Conservation (phyloP, 2,797 vertebrate genomes). For the Channa striata region DNA sequence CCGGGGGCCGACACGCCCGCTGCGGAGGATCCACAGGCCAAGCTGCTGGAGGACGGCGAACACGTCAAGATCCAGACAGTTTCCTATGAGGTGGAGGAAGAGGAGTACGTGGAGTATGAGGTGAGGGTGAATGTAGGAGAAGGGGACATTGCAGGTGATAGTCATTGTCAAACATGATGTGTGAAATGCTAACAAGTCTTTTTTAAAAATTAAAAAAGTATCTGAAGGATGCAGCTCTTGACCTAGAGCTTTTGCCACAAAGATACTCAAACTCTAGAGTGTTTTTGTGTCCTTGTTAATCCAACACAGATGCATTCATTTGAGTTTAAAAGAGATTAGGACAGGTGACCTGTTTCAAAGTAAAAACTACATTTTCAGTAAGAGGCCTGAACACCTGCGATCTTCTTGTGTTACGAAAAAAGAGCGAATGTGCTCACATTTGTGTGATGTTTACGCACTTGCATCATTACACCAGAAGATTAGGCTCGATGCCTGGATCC, state of each 20-base stretch:
- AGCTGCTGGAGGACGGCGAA: slow-evolving; percentile 87
- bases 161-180: background rate
- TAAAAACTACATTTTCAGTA: slow-evolving; percentile 4
- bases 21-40: slow-evolving; percentile 78
- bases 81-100: slow-evolving; percentile 95
- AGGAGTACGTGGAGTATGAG: slow-evolving; percentile 93
- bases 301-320: background rate
- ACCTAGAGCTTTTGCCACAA: background rate
- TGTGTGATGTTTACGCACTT: slow-evolving; percentile 24
- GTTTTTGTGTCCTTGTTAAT: background rate
- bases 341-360: background rate
- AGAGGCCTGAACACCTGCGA: slow-evolving; percentile 3
- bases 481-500: slow-evolving; percentile 48
- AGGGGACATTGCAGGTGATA: background rate
- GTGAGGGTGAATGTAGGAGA: slow-evolving; percentile 67
- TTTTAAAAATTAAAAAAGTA: background rate
- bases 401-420: slow-evolving; percentile 25
- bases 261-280: background rate
- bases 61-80: slow-evolving; percentile 93
- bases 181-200: background rate
- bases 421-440: slow-evolving; percentile 11
- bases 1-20: slow-evolving; percentile 63
- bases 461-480: slow-evolving; percentile 35
- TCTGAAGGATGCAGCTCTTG: background rate
- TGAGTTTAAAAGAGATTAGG: background rate